A percentile compares a stretch with the other conserved stretches of the same genome.
Evolutionary conservation across 2,797 vertebrate genomes (phyloP).

Genomic region (Aphelocoma californica): DNA sequence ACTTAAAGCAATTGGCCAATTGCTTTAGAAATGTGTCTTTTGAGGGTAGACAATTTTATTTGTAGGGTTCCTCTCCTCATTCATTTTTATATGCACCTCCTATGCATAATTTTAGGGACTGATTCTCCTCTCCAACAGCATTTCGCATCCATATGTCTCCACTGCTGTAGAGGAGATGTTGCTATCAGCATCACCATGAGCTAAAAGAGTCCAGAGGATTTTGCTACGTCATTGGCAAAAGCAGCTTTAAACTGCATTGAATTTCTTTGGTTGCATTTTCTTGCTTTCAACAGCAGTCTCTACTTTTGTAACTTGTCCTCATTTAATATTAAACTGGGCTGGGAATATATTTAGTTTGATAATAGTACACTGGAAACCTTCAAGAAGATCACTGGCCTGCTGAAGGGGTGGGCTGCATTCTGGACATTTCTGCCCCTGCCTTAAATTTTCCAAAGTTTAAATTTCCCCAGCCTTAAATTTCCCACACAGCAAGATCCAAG

Average conservation of each 20-base stretch:
- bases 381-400: neutral
- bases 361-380: neutral
- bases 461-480: too few relatives aligned
- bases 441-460: neutral
- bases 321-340: neutral
- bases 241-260: neutral
- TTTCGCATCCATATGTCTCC: neutral
- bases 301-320: neutral
- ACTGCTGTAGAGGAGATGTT: neutral
- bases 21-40: slow-evolving; percentile 1
- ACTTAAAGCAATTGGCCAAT: slow-evolving; percentile 21
- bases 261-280: neutral
- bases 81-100: neutral
- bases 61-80: neutral
- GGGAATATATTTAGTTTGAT: neutral
- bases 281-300: neutral
- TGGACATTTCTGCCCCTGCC: neutral
- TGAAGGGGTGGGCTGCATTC: neutral
- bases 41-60: neutral
- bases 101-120: neutral
- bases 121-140: neutral
- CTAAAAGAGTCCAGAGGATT: neutral
- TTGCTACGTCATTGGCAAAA: neutral
- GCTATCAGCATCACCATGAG: neutral
- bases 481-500: neutral